Evolutionary conservation across 2,113 vertebrate species (phyloP), one percentile per base, ranked within the genome.

Genomic region (Chrysemys picta): DNA sequence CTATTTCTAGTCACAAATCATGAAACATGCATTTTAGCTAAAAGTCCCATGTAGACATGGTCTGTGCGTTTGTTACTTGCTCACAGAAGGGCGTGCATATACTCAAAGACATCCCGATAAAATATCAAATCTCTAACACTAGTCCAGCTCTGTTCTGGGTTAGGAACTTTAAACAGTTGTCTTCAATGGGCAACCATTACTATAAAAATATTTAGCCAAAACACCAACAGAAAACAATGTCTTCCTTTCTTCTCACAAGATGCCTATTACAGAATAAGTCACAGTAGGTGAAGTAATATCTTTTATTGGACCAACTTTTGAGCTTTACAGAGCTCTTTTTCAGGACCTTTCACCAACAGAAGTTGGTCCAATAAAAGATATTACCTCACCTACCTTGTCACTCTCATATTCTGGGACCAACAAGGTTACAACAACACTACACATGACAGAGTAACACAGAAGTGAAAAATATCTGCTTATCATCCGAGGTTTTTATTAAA

Each of bases 161-260:
- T 93, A 54, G 89, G 57, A 96, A 84, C 47, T 89, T 45, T 80
- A 53, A 82, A 93, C 78, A 95, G 89, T 88, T n/a, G 75, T 65
- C 87, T 94, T 88, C 95, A 82, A 42, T 0, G 8, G 93, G 57
- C 93, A 89, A 87, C 50, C 17, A 2, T 24, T 35, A 72, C 93
- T 80, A 35, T 4, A 72, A 85, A 93, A 94, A 93, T 0, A 1
- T 82, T 88, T 85, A 87, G 87, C 87, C 87, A 95, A 92, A 89
- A 94, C 59, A 83, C 47, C 87, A 80, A 50, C 80, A 82, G 89
- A 89, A 69, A 80, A 0, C 0, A 22, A 22, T n/a, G 25, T 75
- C 57, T 90, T 89, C n/a, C 45, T 89, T 84, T 80, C 79, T 45
- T 21, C 57, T 89, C 2, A 72, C n/a, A 72, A 72, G 65, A 72